These are phyloP conservation scores for Oryzaephilus surinamensis DNA, from an alignment of 1,140 invertebrate genomes.

Conservation along the genomic window DNA sequence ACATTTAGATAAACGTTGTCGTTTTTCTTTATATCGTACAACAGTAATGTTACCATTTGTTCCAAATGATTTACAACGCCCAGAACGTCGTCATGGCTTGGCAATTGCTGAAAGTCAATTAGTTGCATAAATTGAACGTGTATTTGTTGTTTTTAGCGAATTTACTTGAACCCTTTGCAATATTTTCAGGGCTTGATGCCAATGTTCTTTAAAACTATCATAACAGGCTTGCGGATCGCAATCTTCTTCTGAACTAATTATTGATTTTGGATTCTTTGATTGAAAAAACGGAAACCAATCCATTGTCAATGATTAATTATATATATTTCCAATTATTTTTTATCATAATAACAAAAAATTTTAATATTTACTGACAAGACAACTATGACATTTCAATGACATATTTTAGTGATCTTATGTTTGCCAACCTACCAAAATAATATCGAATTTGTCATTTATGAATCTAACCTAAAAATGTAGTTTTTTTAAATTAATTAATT, in stretches of 20 bases:
- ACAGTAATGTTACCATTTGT: constrained; percentile 80
- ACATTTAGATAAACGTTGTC: constrained; percentile 34
- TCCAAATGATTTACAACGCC: constrained; percentile 86
- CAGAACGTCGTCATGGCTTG: constrained; percentile 71
- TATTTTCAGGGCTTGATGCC: constrained; percentile 82
- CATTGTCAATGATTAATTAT: constrained; percentile 13
- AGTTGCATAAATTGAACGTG: neutral
- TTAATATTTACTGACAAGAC: too few species aligned
- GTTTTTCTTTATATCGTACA: constrained; percentile 61
- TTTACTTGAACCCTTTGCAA: constrained; percentile 48
- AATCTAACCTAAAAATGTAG: too few species aligned
- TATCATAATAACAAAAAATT: too few species aligned
- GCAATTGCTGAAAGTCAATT: constrained; percentile 33
- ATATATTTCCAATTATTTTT: too few species aligned
- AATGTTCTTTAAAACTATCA: constrained; percentile 89
- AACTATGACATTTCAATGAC: too few species aligned
- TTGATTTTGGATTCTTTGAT: constrained; percentile 19
- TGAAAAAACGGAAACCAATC: constrained; percentile 26
- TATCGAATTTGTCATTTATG: too few species aligned
- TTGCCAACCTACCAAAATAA: too few species aligned
- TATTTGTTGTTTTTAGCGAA: neutral
- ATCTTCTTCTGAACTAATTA: constrained; percentile 28
- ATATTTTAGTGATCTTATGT: too few species aligned
- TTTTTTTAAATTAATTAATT: too few species aligned
- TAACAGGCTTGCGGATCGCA: constrained; percentile 72